These are phyloP conservation scores for Pluvianellus socialis DNA, from an alignment of 2,113 vertebrate species.

Conservation along the genomic window DNA sequence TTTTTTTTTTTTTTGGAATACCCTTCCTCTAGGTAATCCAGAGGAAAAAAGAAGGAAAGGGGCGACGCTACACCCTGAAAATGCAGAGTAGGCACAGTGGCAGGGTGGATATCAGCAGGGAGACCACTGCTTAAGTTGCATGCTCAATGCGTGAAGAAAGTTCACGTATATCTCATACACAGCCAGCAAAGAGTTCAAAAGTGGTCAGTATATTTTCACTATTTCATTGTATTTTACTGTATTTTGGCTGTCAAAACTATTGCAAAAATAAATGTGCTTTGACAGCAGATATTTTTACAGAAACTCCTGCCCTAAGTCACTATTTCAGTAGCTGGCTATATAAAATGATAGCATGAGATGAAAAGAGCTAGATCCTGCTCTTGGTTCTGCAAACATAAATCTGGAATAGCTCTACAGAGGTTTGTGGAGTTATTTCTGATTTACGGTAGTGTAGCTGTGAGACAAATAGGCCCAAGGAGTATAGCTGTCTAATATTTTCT, in stretches of 20 bases:
- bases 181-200: background rate
- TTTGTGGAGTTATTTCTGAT: slow-evolving; percentile 31
- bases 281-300: background rate
- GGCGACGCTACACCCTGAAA: background rate
- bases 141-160: background rate
- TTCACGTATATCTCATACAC: background rate
- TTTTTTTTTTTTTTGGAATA: background rate
- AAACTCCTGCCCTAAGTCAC: background rate
- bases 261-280: background rate
- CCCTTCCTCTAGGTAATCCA: background rate
- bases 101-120: background rate
- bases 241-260: background rate
- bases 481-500: slow-evolving; percentile 24
- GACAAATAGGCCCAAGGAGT: slow-evolving; percentile 21
- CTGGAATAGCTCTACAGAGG: background rate
- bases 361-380: background rate
- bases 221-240: background rate
- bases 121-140: background rate
- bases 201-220: background rate
- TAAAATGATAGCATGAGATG: background rate
- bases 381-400: background rate
- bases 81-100: background rate
- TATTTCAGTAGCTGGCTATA: background rate
- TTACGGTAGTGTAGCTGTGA: background rate
- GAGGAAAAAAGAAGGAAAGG: background rate